phyloP scores from a whole-genome alignment of 2,797 vertebrate genomes.

The Xenops minutus region DNA sequence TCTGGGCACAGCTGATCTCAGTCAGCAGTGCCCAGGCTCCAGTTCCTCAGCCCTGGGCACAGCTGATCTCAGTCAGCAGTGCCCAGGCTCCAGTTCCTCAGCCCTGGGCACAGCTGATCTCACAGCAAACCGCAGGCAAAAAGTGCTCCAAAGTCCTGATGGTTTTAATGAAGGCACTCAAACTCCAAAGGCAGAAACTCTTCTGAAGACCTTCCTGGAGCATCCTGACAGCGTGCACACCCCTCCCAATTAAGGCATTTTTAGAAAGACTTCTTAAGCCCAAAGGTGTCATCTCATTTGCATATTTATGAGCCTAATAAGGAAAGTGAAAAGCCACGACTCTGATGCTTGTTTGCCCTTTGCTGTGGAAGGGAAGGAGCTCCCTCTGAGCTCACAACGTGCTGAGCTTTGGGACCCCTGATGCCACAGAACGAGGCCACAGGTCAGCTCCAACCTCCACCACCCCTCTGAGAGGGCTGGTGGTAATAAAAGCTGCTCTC shows the following conservation, averaged over 20 bases:
- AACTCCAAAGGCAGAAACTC: not conserved
- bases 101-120: too few relatives aligned
- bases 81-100: too few relatives aligned
- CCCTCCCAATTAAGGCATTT: not conserved
- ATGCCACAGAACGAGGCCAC: rapidly evolving
- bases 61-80: too few relatives aligned
- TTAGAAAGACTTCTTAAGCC: not conserved
- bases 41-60: too few relatives aligned
- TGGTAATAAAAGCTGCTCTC: not conserved
- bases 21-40: too few relatives aligned
- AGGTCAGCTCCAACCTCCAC: not conserved
- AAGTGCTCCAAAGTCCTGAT: not conserved
- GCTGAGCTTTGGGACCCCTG: not conserved
- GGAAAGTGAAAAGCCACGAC: not conserved
- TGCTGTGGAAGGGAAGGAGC: not conserved
- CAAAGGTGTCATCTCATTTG: not conserved
- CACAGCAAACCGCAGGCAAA: not conserved
- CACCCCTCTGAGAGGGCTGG: rapidly evolving
- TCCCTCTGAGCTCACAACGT: not conserved
- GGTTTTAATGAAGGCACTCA: not conserved
- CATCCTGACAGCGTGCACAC: not conserved
- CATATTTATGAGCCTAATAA: not conserved
- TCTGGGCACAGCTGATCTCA: too few relatives aligned
- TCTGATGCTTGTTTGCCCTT: not conserved
- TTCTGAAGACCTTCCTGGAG: not conserved